Evolutionary conservation across 2,888 invertebrate genomes (phyloP).

Genomic region (Aleiodes leptofemur): DNA sequence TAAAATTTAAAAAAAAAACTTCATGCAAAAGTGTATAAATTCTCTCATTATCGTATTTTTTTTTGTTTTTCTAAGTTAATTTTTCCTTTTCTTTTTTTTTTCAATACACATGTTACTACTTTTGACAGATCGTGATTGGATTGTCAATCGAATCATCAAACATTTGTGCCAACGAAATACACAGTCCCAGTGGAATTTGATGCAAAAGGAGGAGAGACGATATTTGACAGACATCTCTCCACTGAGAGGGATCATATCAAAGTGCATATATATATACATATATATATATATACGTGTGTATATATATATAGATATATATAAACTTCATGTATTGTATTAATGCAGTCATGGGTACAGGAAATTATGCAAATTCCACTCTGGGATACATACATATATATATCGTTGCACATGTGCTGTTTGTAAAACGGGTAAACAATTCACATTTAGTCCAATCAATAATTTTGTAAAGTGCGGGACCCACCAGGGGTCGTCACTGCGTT

Average conservation of each 20-base stretch:
- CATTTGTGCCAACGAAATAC: slow-evolving; percentile 46
- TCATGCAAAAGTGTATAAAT: slow-evolving; percentile 67
- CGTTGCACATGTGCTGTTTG: slow-evolving; percentile 47
- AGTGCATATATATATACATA: too few relatives aligned
- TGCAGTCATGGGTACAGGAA: neutral
- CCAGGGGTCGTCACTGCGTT: slow-evolving; percentile 57
- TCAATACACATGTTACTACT: slow-evolving; percentile 48
- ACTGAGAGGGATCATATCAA: too few relatives aligned
- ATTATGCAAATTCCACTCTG: slow-evolving; percentile 10
- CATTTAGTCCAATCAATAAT: slow-evolving; percentile 56
- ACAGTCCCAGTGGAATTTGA: slow-evolving; percentile 18
- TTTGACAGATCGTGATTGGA: slow-evolving; percentile 58
- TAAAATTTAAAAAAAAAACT: slow-evolving; percentile 67
- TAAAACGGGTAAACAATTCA: slow-evolving; percentile 51
- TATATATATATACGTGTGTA: too few relatives aligned
- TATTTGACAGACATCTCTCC: neutral
- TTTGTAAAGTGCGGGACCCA: slow-evolving; percentile 55
- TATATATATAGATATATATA: too few relatives aligned
- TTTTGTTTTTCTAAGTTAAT: slow-evolving; percentile 26
- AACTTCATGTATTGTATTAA: neutral
- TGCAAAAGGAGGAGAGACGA: neutral
- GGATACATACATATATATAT: neutral
- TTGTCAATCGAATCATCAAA: slow-evolving; percentile 56
- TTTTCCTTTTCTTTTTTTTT: slow-evolving; percentile 42
- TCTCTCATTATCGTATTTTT: slow-evolving; percentile 39